Percentiles rank a stretch among this genome's conserved stretches.
Evolutionary conservation across 37 sponge, comb jelly and placozoan species (phyloP).

Genomic region (Tethya wilhelma): DNA sequence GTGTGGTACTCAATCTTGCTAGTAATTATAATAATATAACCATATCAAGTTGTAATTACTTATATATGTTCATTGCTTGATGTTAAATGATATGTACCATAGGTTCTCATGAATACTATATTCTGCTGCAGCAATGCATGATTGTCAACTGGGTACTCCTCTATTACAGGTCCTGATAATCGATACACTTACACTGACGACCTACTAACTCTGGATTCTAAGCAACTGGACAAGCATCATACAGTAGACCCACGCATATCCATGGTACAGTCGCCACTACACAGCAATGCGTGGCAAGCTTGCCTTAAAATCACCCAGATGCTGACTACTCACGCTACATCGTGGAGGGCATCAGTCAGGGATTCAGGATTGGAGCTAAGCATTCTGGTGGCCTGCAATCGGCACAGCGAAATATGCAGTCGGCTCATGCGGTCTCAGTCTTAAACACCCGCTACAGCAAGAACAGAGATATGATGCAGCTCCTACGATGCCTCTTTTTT

Average conservation of each 20-base stretch:
- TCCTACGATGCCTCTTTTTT: conserved; percentile 34
- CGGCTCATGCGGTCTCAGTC: conserved; percentile 22
- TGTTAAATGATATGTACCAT: too few species aligned
- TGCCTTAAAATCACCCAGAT: not conserved
- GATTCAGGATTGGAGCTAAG: conserved; percentile 5
- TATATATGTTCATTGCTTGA: too few species aligned
- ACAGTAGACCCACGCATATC: not conserved
- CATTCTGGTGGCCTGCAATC: not conserved
- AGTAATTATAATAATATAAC: not conserved
- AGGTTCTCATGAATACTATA: not conserved
- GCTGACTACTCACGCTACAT: not conserved
- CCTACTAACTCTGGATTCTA: not conserved
- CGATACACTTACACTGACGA: not conserved
- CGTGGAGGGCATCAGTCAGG: not conserved
- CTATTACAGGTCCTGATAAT: not conserved
- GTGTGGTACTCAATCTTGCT: not conserved
- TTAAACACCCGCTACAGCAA: conserved; percentile 11
- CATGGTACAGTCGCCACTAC: not conserved
- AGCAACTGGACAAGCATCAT: not conserved
- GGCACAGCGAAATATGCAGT: conserved; percentile 15
- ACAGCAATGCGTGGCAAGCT: not conserved
- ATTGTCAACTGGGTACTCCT: too few species aligned
- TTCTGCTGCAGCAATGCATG: too few species aligned
- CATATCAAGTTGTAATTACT: too few species aligned
- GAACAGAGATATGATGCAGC: conserved; percentile 31